A percentile compares a stretch with the other conserved stretches of the same genome.
These are phyloP conservation scores for Cryptocephalus moraei DNA, from an alignment of 2,888 invertebrate species.

Conservation along the genomic window DNA sequence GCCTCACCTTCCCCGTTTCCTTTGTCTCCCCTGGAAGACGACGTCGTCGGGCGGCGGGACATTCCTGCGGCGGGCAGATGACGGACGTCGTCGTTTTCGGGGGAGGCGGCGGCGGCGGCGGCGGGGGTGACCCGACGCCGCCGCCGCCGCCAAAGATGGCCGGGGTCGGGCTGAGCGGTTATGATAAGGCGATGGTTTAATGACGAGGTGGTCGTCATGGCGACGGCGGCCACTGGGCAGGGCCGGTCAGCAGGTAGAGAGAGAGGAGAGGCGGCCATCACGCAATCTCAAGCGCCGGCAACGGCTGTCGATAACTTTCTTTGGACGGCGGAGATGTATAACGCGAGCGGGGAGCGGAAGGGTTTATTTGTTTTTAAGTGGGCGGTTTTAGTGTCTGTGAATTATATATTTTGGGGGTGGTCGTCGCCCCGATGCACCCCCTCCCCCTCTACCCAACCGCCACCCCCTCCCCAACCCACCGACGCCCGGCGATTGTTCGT, in stretches of 20 bases:
- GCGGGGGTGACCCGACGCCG: not conserved
- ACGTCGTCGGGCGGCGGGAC: not conserved
- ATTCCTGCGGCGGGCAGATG: constrained; percentile 1
- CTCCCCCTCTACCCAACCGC: too few relatives aligned
- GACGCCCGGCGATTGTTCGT: not conserved
- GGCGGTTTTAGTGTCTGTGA: constrained; percentile 8
- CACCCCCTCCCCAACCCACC: not conserved
- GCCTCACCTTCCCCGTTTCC: too few relatives aligned
- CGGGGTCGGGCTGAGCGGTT: constrained; percentile 33
- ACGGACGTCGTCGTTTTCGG: not conserved
- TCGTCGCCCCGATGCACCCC: too few relatives aligned
- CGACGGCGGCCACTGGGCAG: constrained; percentile 42
- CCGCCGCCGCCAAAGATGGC: constrained; percentile 1
- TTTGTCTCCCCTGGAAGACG: too few relatives aligned
- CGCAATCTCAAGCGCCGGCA: constrained; percentile 5
- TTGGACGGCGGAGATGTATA: constrained; percentile 3
- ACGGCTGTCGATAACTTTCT: constrained; percentile 14
- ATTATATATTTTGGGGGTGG: constrained; percentile 5
- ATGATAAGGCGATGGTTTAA: constrained; percentile 48
- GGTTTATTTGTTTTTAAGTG: constrained; percentile 8
- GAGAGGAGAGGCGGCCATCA: constrained; percentile 1
- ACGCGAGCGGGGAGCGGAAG: constrained; percentile 1
- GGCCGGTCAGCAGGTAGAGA: constrained; percentile 37
- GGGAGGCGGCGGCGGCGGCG: not conserved
- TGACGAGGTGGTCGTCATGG: constrained; percentile 44